Evolutionary conservation across 2,113 vertebrate genomes (phyloP).

Genomic region (Notothenia rossii): DNA sequence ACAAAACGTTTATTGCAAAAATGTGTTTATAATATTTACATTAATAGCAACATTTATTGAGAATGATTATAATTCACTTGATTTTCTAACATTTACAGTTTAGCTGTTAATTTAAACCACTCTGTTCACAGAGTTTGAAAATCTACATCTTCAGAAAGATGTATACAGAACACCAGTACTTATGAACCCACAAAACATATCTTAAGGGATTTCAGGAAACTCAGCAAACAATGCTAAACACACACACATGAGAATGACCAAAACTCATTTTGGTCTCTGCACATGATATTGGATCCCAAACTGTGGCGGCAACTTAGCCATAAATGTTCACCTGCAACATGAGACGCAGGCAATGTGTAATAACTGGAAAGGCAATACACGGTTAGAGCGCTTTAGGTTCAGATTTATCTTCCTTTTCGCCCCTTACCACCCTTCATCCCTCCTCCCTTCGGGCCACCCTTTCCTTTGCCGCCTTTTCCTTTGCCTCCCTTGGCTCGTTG

Average conservation of each 20-base stretch:
- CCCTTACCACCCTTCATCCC: constrained; percentile 54
- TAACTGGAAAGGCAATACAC: not conserved
- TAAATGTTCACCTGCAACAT: constrained; percentile 3
- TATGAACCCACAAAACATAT: not conserved
- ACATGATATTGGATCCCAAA: constrained; percentile 2
- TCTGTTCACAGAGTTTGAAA: not conserved
- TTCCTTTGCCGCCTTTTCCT: constrained; percentile 69
- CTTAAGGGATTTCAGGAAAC: not conserved
- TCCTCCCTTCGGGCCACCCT: constrained; percentile 33
- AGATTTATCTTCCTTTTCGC: constrained; percentile 53
- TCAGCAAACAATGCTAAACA: constrained; percentile 6
- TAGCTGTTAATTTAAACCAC: constrained; percentile 10
- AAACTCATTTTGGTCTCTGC: constrained; percentile 13
- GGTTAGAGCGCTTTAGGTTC: not conserved
- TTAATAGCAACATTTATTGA: constrained; percentile 10
- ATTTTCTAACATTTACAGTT: constrained; percentile 16
- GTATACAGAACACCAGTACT: not conserved
- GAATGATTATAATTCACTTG: constrained; percentile 1
- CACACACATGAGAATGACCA: not conserved
- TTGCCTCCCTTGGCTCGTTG: constrained; percentile 74
- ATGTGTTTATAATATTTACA: constrained; percentile 56
- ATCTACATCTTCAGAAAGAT: constrained; percentile 53
- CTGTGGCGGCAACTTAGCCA: not conserved
- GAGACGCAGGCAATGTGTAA: not conserved
- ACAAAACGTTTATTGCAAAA: constrained; percentile 67